Conservation (phyloP, 37 sponge, comb jelly and placozoan species). For the Spongilla lacustris region DNA sequence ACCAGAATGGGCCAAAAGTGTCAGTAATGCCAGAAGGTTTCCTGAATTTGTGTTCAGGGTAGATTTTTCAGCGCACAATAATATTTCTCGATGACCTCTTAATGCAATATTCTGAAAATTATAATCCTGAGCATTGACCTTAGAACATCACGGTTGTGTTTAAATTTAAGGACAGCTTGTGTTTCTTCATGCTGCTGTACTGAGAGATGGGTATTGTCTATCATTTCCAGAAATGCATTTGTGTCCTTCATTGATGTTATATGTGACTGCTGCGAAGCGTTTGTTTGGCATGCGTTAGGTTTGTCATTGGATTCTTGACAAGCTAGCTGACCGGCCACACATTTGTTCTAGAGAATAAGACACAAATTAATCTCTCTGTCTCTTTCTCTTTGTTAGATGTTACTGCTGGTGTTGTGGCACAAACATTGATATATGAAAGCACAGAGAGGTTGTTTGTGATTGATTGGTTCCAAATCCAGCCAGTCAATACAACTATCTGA, state of each 20-base stretch:
- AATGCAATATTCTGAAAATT: conserved; percentile 1
- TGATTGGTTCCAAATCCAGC: no score
- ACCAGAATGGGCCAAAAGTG: conserved; percentile 25
- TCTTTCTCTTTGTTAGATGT: no score
- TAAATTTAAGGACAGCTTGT: background rate
- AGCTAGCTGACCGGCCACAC: background rate
- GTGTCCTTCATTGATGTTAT: conserved; percentile 7
- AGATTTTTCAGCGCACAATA: background rate
- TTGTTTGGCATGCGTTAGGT: conserved; percentile 39
- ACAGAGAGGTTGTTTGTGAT: no score
- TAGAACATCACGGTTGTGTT: conserved; percentile 10
- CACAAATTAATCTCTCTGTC: background rate
- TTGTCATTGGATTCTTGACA: conserved; percentile 29
- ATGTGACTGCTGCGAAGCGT: conserved; percentile 15
- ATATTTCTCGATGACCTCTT: conserved; percentile 2
- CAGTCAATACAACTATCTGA: no score
- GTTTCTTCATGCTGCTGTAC: background rate
- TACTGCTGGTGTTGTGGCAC: no score
- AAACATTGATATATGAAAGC: no score
- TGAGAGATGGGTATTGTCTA: conserved; percentile 1
- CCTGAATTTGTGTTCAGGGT: conserved; percentile 6
- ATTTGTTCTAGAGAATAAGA: conserved; percentile 27
- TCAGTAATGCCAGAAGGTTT: conserved; percentile 23
- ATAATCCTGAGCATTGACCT: conserved; percentile 31
- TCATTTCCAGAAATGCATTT: background rate